phyloP scores from a whole-genome alignment of 2,797 vertebrate genomes.

The Poecilia gillii region DNA sequence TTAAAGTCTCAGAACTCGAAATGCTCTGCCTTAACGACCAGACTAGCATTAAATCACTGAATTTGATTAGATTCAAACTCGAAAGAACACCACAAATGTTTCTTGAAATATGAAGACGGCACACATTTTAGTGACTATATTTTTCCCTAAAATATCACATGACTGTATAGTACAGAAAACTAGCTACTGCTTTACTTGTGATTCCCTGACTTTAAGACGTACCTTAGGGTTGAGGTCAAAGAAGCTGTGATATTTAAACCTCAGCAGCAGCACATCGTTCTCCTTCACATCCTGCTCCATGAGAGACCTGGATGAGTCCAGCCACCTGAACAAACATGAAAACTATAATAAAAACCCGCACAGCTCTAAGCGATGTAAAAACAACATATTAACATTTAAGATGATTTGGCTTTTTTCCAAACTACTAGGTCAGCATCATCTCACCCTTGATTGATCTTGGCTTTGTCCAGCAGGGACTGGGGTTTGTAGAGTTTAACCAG shows the following conservation, averaged over 20 bases:
- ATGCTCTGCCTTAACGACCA: background rate
- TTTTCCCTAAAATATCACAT: background rate
- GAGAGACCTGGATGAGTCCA: slow-evolving; percentile 97
- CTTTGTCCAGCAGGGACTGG: slow-evolving; percentile 96
- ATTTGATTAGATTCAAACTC: background rate
- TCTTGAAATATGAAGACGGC: background rate
- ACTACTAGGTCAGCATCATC: slow-evolving; percentile 53
- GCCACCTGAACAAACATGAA: slow-evolving; percentile 83
- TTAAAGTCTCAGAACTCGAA: background rate
- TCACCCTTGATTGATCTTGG: slow-evolving; percentile 99
- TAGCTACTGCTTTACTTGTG: background rate
- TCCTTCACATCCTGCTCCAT: slow-evolving; percentile 99
- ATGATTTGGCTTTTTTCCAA: slow-evolving; percentile 13
- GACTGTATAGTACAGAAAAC: background rate
- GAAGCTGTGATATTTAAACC: slow-evolving; percentile 99
- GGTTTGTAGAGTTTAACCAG: slow-evolving; percentile 97
- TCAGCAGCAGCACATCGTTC: slow-evolving; percentile 95
- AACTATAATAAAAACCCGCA: background rate
- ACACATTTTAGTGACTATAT: background rate
- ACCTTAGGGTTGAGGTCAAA: slow-evolving; percentile 99
- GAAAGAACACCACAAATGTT: background rate
- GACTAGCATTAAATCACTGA: background rate
- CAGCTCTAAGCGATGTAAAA: slow-evolving; percentile 1
- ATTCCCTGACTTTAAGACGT: slow-evolving; percentile 20
- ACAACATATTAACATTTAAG: background rate